Base-by-base conservation (phyloP, 2,888 invertebrate genomes). In the Agriopis marginaria region DNA sequence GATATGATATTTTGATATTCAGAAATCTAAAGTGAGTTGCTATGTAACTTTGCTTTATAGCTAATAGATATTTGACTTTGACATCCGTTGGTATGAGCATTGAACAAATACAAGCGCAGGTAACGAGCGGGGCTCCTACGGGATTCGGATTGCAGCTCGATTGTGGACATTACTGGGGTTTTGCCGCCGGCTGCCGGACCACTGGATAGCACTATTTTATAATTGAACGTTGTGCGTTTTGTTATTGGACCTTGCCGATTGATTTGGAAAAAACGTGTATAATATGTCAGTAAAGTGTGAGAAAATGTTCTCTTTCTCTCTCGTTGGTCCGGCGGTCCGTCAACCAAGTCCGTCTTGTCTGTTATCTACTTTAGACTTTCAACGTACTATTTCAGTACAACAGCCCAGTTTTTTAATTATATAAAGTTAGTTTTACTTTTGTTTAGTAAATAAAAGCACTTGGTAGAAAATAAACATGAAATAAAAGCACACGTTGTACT, bases 91-190 rank as follows among this genome's bases (percentile, higher is more conserved):
- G 17, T 17, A 12, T 32, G 64, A 66, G 68, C 66, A 60, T 75
- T 80, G 79, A 75, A 79, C 80, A 81, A 82, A 82, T 71, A 84
- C 86, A 86, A 86, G 79, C 77, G 74, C 65, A 49, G 75, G 67
- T 86, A 85, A 86, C 86, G 86, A 86, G 82, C 70, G 14, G 32
- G n/a, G 49, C 44, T 32, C 66, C 70, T 11, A n/a, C 47, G 67
- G 70, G 63, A 66, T 50, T 66, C 39, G 61, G 62, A 66, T 67
- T 62, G 65, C 42, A 54, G 62, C 39, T 50, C 17, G 66, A 70
- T 66, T 75, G 70, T 70, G 69, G 62, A 63, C 66, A 63, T 66
- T 66, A 56, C 44, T 59, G 56, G 14, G 69, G 72, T 60, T 66
- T 65, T 55, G 58, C 56, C 50, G 44, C 50, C 45, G 61, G 47